These are phyloP conservation scores for Vollenhovia emeryi DNA, from an alignment of 1,140 invertebrate species.

Conservation along the genomic window DNA sequence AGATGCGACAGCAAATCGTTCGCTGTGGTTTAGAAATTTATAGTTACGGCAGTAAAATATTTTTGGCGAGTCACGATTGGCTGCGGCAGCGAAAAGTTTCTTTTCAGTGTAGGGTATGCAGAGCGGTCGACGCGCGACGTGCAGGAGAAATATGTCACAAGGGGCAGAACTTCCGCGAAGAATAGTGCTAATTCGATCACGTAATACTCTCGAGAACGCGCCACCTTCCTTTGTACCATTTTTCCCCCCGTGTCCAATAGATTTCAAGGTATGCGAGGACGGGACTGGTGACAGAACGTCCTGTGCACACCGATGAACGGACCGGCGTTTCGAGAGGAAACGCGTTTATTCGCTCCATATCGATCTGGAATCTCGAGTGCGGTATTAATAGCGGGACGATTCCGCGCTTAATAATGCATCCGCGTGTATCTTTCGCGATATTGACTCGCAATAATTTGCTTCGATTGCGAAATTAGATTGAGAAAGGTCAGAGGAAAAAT, in stretches of 20 bases:
- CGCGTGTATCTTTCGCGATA: slow-evolving; percentile 27
- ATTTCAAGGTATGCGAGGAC: background rate
- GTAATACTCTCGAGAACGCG: background rate
- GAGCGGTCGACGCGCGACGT: too few species aligned
- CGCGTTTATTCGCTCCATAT: slow-evolving; percentile 42
- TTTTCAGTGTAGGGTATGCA: too few species aligned
- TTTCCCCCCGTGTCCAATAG: background rate
- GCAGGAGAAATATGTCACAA: background rate
- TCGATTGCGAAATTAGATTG: slow-evolving; percentile 18
- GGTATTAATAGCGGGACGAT: slow-evolving; percentile 39
- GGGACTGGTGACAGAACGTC: background rate
- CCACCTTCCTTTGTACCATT: background rate
- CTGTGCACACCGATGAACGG: background rate
- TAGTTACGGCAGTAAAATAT: too few species aligned
- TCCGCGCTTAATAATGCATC: slow-evolving; percentile 45
- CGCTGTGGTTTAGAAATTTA: too few species aligned
- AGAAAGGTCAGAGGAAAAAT: slow-evolving; percentile 48
- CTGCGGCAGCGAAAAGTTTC: too few species aligned
- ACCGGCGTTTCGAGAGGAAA: background rate
- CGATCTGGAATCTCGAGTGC: slow-evolving; percentile 27
- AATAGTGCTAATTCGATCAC: background rate
- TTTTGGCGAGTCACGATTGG: too few species aligned
- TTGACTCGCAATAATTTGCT: slow-evolving; percentile 38
- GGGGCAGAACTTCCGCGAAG: background rate
- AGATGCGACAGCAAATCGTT: too few species aligned